These are phyloP conservation scores for Rhinichthys klamathensis DNA, from an alignment of 2,113 vertebrate genomes.

Conservation along the genomic window DNA sequence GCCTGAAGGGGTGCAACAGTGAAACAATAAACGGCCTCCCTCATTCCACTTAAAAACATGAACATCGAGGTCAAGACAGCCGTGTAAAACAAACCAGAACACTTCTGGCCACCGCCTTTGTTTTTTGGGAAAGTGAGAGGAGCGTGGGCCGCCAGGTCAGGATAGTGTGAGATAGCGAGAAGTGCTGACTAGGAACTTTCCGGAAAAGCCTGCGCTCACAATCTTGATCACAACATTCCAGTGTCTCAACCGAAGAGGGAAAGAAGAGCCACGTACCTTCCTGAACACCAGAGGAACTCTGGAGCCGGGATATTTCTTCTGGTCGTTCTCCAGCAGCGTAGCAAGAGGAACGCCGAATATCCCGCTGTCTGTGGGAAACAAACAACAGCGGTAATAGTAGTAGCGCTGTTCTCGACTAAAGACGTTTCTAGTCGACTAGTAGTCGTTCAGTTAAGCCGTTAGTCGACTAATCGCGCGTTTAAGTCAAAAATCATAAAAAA, in stretches of 20 bases:
- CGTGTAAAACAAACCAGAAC: constrained; percentile 13
- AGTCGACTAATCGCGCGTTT: too few species aligned
- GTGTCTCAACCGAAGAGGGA: constrained; percentile 7
- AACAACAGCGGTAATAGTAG: not conserved
- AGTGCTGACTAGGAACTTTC: constrained; percentile 49
- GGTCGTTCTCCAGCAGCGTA: constrained; percentile 86
- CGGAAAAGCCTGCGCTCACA: not conserved
- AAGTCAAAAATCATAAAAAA: too few species aligned
- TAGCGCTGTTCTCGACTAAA: too few species aligned
- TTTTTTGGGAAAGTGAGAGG: constrained; percentile 28
- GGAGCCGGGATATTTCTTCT: constrained; percentile 84
- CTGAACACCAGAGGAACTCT: constrained; percentile 92
- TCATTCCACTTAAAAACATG: not conserved
- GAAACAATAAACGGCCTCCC: constrained; percentile 21
- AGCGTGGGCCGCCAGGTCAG: constrained; percentile 29
- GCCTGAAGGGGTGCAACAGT: not conserved
- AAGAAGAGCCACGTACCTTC: constrained; percentile 76
- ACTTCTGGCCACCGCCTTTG: constrained; percentile 15
- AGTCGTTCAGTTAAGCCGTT: too few species aligned
- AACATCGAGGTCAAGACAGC: constrained; percentile 9
- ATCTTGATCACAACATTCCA: not conserved
- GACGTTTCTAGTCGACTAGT: too few species aligned
- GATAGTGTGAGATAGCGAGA: constrained; percentile 33
- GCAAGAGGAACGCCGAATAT: constrained; percentile 90
- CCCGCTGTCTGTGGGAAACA: constrained; percentile 79